Percentiles rank a stretch among this genome's conserved stretches.
These are phyloP conservation scores for Podabrus alpinus DNA, from an alignment of 2,888 invertebrate genomes.

Conservation along the genomic window DNA sequence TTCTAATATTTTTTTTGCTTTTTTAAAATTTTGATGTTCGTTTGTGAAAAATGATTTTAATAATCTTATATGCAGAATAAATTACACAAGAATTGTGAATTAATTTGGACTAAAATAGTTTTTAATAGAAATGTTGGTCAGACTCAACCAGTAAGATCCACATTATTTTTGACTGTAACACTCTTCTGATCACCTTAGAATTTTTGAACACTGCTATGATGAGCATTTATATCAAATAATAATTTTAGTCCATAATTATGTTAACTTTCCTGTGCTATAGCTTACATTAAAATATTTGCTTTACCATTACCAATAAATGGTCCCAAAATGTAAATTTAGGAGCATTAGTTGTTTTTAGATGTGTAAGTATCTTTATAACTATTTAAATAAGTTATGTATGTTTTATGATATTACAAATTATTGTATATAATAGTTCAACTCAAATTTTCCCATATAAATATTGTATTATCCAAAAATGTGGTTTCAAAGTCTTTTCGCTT, in stretches of 20 bases:
- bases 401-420: not conserved
- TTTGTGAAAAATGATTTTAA: not conserved
- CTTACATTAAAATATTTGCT: not conserved
- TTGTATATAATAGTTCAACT: not conserved
- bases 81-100: not conserved
- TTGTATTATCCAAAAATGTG: not conserved
- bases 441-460: not conserved
- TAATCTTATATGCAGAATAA: not conserved
- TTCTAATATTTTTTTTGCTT: not conserved
- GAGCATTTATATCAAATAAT: not conserved
- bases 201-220: not conserved
- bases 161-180: not conserved
- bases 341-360: slow-evolving; percentile 2
- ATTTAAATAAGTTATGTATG: not conserved
- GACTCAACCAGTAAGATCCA: not conserved
- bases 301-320: not conserved
- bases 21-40: not conserved
- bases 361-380: not conserved
- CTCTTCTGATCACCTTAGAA: not conserved
- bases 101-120: not conserved
- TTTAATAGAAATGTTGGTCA: not conserved
- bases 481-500: not conserved
- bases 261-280: not conserved
- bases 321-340: not conserved
- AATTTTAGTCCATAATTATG: not conserved